Evolutionary conservation across 1,140 invertebrate genomes (phyloP).

Genomic region (Vollenhovia emeryi): DNA sequence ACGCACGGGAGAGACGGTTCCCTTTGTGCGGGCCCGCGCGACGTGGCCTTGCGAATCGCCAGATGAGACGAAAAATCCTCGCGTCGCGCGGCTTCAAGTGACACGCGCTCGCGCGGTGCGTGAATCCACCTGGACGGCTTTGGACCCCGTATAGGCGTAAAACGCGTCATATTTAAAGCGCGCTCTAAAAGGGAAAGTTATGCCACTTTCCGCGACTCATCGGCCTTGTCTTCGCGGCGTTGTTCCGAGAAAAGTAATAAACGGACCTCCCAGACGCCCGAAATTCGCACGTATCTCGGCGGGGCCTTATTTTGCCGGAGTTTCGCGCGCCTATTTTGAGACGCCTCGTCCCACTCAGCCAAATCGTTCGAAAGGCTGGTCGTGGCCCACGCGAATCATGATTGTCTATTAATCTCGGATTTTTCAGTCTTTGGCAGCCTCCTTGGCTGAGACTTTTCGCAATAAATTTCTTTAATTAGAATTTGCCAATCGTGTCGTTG

Average conservation of each 20-base stretch:
- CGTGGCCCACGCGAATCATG: background rate
- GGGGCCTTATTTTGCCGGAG: background rate
- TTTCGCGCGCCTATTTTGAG: background rate
- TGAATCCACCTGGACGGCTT: background rate
- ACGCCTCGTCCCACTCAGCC: background rate
- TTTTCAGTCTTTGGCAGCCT: too few species aligned
- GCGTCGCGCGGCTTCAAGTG: constrained; percentile 59
- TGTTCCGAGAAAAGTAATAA: constrained; percentile 72
- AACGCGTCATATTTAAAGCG: background rate
- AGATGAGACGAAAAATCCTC: constrained; percentile 45
- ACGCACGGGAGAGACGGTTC: background rate
- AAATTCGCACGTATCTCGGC: constrained; percentile 28
- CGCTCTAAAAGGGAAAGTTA: constrained; percentile 68
- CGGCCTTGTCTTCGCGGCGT: constrained; percentile 44
- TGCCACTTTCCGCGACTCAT: constrained; percentile 58
- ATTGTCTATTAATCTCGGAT: too few species aligned
- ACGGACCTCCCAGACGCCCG: constrained; percentile 35
- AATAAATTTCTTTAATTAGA: too few species aligned
- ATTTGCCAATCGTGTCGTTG: too few species aligned
- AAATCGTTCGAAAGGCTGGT: background rate
- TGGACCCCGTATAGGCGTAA: background rate
- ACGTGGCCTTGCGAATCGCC: constrained; percentile 35
- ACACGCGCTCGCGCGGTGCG: constrained; percentile 33
- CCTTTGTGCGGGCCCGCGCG: background rate
- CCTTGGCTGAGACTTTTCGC: too few species aligned